Conservation (phyloP, 2,113 vertebrate species). For the Lethenteron reissneri region DNA sequence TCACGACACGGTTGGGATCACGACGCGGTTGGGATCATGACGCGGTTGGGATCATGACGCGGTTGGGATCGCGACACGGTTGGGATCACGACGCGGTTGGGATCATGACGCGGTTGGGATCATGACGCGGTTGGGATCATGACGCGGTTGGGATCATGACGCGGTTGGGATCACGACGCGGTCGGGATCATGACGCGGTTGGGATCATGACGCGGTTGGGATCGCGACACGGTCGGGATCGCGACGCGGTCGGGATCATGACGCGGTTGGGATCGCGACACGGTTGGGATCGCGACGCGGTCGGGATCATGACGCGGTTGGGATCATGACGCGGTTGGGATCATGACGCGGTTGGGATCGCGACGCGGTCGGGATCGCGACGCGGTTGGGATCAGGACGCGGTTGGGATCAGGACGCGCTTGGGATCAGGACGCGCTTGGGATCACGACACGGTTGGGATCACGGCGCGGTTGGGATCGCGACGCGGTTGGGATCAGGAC, state of each 20-base stretch:
- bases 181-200: too few species aligned
- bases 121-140: not conserved
- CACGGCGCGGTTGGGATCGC: conserved; percentile 8
- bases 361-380: conserved; percentile 19
- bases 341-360: conserved; percentile 12
- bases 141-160: conserved; percentile 15
- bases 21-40: not conserved
- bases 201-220: conserved; percentile 15
- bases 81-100: not conserved
- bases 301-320: conserved; percentile 5
- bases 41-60: conserved; percentile 19
- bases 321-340: conserved; percentile 20
- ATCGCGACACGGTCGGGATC: not conserved
- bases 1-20: not conserved
- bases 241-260: conserved; percentile 14
- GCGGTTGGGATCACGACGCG: too few species aligned
- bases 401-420: conserved; percentile 15
- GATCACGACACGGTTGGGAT: conserved; percentile 19
- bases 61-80: conserved; percentile 15
- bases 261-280: conserved; percentile 19
- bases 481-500: conserved; percentile 18
- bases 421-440: conserved; percentile 7
- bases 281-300: conserved; percentile 17
- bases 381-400: conserved; percentile 10
- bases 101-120: conserved; percentile 15